Evolutionary conservation across 2,888 invertebrate species (phyloP).

Genomic region (Polymixis flavicincta): DNA sequence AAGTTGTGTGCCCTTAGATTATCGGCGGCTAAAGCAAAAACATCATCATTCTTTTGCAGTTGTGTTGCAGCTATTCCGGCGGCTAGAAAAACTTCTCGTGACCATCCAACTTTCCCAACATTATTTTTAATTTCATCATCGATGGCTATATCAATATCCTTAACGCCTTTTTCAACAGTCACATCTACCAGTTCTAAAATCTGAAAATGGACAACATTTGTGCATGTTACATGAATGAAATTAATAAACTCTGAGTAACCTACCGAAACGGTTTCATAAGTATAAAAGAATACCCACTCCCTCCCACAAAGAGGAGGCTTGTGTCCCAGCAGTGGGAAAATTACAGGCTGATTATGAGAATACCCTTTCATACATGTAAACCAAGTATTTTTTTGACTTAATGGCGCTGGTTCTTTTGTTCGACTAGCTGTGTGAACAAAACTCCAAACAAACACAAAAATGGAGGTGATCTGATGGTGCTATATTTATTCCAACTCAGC

Average conservation of each 20-base stretch:
- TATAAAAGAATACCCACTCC: neutral
- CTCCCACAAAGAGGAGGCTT: no score
- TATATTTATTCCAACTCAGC: neutral
- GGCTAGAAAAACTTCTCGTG: fast-evolving
- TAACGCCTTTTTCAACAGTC: neutral
- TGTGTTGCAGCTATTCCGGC: neutral
- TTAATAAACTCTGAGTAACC: neutral
- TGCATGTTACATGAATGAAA: neutral
- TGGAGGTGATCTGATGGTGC: no score
- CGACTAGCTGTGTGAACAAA: neutral
- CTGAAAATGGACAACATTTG: neutral
- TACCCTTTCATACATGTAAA: neutral
- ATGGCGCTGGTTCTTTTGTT: neutral
- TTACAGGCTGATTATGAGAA: no score
- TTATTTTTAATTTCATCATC: neutral
- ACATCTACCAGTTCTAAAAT: neutral
- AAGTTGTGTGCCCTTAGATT: neutral
- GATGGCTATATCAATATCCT: neutral
- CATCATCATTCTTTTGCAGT: neutral
- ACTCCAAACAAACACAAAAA: neutral
- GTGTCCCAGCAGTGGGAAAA: no score
- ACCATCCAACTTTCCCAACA: no score
- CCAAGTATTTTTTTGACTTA: neutral
- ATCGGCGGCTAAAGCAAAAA: neutral
- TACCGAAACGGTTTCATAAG: no score